Evolutionary conservation across 2,888 invertebrate species (phyloP).

Genomic region (Dasypolia templi): DNA sequence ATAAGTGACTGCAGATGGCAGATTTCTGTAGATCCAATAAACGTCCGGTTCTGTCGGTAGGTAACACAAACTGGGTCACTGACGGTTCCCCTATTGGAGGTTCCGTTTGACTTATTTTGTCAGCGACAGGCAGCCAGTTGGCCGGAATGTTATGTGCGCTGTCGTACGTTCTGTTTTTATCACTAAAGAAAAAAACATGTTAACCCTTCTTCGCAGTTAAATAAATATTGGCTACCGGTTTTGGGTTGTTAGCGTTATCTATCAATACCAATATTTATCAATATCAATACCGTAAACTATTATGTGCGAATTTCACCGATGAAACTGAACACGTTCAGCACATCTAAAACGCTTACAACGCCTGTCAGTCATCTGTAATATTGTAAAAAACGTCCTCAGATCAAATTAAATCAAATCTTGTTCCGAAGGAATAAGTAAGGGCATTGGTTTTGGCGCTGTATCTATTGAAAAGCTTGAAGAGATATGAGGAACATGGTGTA

Average conservation of each 20-base stretch:
- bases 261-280: no score
- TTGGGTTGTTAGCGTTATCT: background rate
- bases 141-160: slow-evolving; percentile 45
- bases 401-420: background rate
- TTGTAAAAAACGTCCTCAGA: background rate
- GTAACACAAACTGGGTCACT: slow-evolving; percentile 44
- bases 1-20: slow-evolving; percentile 16
- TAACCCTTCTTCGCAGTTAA: slow-evolving; percentile 35
- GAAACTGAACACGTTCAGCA: background rate
- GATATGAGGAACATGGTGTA: no score
- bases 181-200: slow-evolving; percentile 21
- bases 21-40: slow-evolving; percentile 7
- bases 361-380: background rate
- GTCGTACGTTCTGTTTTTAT: slow-evolving; percentile 21
- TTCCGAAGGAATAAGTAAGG: background rate
- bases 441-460: background rate
- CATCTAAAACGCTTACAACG: background rate
- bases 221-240: slow-evolving; percentile 16
- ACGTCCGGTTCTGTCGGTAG: background rate
- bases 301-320: background rate
- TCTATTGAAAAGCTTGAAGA: background rate
- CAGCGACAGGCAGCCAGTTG: slow-evolving; percentile 46
- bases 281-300: background rate
- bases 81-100: slow-evolving; percentile 29
- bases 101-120: slow-evolving; percentile 57